Base-by-base conservation (phyloP, 2,797 vertebrate species). In the Urosaurus nigricauda region DNA sequence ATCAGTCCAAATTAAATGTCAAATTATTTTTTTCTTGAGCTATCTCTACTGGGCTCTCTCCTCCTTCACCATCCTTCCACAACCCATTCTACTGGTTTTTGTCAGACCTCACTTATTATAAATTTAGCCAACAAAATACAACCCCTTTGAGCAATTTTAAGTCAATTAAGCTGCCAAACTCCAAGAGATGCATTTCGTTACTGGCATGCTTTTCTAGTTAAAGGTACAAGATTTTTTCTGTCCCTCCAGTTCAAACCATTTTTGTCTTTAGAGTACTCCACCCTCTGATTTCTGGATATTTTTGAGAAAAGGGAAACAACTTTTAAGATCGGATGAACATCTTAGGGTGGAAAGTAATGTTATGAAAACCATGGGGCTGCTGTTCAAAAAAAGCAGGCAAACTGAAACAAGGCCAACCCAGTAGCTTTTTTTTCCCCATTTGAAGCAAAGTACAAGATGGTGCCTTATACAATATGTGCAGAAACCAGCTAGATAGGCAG, bases 11-110 rank as follows among this genome's bases (percentile, higher is more conserved):
- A 58, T 81, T 81, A 93, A 88, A 94, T 92, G 92, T 91, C 90
- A 91, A 78, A 83, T 92, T 94, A 92, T 88, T 88, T 93, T 95
- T 95, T 94, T 89, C 86, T 56, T 63, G n/a, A n/a, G 7, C 71
- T 86, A 3, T 85, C 87, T 65, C 88, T 93, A 89, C 63, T 90
- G 93, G 88, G 87, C 85, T 26, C 83, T 56, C 35, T 58, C 29
- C 35, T 87, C 32, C 43, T 2, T 83, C 11, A 58, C 40, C 13
- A 9, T 6, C 58, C 71, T 40, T 51, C 56, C 58, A 26, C 79
- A 68, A 17, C 21, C 74, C 86, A 80, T 88, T 91, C 83, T 93
- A 90, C 79, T 93, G 92, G 68, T 88, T 95, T 94, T 93, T 89
- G 90, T 90, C 75, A 88, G 87, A 70, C 90, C 85, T 83, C 26